Evolutionary conservation across 2,888 invertebrate genomes (phyloP).

Genomic region (Epinotia bilunana): DNA sequence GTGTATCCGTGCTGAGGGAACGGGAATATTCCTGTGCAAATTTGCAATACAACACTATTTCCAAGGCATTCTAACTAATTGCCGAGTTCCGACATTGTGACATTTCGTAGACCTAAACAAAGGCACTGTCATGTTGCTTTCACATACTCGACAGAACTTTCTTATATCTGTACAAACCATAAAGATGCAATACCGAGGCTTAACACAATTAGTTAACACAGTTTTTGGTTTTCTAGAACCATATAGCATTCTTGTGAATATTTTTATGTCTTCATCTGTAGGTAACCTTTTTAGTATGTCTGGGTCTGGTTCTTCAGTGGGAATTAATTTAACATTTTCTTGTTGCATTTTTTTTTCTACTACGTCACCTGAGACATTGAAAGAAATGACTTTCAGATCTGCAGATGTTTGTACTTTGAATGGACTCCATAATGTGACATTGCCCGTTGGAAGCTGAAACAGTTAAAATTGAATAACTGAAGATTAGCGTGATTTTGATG

Average conservation of each 20-base stretch:
- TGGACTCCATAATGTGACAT: slow-evolving; percentile 60
- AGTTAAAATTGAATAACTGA: background rate
- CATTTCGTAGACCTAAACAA: slow-evolving; percentile 56
- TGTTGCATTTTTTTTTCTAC: slow-evolving; percentile 47
- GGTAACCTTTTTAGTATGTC: background rate
- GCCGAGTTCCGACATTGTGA: slow-evolving; percentile 51
- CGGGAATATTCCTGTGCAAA: background rate
- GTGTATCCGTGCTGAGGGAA: background rate
- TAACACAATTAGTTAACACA: slow-evolving; percentile 62
- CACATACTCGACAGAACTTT: slow-evolving; percentile 65
- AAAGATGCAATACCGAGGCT: slow-evolving; percentile 62
- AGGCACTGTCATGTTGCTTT: slow-evolving; percentile 51
- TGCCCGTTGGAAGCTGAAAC: slow-evolving; percentile 51
- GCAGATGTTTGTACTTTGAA: slow-evolving; percentile 57
- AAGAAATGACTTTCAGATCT: slow-evolving; percentile 59
- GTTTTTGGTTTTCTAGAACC: slow-evolving; percentile 39
- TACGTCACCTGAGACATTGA: slow-evolving; percentile 50
- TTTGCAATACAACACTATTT: background rate
- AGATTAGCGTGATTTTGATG: background rate
- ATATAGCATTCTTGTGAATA: slow-evolving; percentile 45
- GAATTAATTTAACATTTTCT: slow-evolving; percentile 11
- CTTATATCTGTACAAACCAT: slow-evolving; percentile 62
- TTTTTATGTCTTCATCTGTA: background rate
- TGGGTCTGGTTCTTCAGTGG: too few relatives aligned
- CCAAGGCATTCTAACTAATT: background rate